A percentile compares a stretch with the other conserved stretches of the same genome.
Conservation (phyloP, 2,888 invertebrate genomes). For the Melikaiella ostensackeni region DNA sequence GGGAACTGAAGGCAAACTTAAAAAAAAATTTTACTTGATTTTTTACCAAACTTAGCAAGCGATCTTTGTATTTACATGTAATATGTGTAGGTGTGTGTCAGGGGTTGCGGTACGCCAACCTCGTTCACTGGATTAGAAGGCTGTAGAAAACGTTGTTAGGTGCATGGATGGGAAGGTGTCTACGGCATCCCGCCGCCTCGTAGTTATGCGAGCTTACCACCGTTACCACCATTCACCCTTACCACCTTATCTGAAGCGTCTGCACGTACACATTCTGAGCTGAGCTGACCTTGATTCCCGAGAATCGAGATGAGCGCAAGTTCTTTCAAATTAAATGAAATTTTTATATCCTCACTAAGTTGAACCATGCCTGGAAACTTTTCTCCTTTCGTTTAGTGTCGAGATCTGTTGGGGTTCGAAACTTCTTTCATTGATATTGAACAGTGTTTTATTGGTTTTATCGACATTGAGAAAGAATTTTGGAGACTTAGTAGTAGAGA, state of each 20-base stretch:
- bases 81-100: background rate
- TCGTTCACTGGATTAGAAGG: conserved; percentile 57
- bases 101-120: conserved; percentile 51
- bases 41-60: too few relatives aligned
- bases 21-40: too few relatives aligned
- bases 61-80: too few relatives aligned
- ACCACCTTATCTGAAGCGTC: background rate
- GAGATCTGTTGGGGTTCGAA: conserved; percentile 3
- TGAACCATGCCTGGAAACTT: conserved; percentile 14
- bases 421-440: conserved; percentile 10
- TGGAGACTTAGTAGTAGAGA: too few relatives aligned
- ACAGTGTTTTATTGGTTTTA: background rate
- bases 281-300: conserved; percentile 15
- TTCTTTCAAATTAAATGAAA: conserved; percentile 27
- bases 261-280: conserved; percentile 8
- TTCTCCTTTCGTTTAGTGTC: conserved; percentile 12
- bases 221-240: background rate
- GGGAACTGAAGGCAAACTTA: too few relatives aligned
- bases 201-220: background rate
- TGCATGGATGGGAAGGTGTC: conserved; percentile 27
- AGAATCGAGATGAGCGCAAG: conserved; percentile 27
- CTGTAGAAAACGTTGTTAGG: conserved; percentile 27
- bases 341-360: background rate
- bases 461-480: too few relatives aligned
- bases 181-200: background rate